Evolutionary conservation across 2,113 vertebrate genomes (phyloP), one percentile per base, ranked within the genome.

Genomic region (Carlito syrichta): DNA sequence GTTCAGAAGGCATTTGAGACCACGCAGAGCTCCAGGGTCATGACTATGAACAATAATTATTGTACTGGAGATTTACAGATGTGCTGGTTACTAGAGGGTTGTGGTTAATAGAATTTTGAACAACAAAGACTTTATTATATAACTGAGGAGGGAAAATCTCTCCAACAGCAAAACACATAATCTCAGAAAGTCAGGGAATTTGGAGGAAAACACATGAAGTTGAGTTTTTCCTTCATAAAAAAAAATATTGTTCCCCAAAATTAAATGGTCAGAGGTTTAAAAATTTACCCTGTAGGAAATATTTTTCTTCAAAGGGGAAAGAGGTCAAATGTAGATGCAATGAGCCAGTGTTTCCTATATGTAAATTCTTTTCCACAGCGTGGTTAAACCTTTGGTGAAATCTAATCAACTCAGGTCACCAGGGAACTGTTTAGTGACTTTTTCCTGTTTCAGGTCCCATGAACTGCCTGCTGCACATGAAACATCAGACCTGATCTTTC

Each of bases 71-170:
- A 96, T 89, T 95, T 96, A 97, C 96, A 98, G 96, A 97, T 96
- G 94, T 96, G 91, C 95, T 58, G 86, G 93, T 95, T 94, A 94
- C 93, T 94, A 89, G 89, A 97, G 91, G 94, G 19, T 93, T 95
- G 94, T 95, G 97, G 93, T 85, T 97, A 97, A 97, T 95, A 97
- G 93, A 96, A 96, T 93, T 78, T 56, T 73, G 84, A 95, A 91
- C 89, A 97, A 97, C 97, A 95, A 96, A 98, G 98, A 83, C 94
- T 93, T 97, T 95, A 94, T 96, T 98, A 95, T 96, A 84, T 73
- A 93, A 91, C n/a, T 7, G n/a, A 89, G n/a, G 50, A 85, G 74
- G 68, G 0, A 90, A 95, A 96, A 94, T 6, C 86, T 96, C 91
- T 60, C 96, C 83, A 87, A 77, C 69, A 96, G 96, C 95, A 96